Evolutionary conservation across 2,888 invertebrate species (phyloP).

Genomic region (Sarcophaga variegata): DNA sequence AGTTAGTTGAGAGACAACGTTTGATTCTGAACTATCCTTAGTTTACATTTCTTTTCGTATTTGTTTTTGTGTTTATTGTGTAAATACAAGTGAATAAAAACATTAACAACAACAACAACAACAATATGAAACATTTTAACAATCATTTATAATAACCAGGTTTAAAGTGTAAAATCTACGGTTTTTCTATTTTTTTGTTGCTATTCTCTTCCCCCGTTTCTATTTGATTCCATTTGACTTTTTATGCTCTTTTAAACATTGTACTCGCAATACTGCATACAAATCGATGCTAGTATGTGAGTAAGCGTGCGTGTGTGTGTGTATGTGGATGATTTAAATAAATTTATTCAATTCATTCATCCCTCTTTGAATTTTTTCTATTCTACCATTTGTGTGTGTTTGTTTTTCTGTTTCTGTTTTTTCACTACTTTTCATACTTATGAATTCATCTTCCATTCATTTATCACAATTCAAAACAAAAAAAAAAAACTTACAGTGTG

Average conservation of each 20-base stretch:
- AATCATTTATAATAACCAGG: slow-evolving; percentile 65
- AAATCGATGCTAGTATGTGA: too few relatives aligned
- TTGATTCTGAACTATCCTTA: slow-evolving; percentile 75
- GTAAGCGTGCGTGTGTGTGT: slow-evolving; percentile 56
- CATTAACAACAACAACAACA: slow-evolving; percentile 43
- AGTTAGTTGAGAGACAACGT: slow-evolving; percentile 77
- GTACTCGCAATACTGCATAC: neutral
- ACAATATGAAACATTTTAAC: slow-evolving; percentile 56
- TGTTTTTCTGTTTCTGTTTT: too few relatives aligned
- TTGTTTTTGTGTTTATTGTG: slow-evolving; percentile 72
- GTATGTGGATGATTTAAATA: slow-evolving; percentile 67
- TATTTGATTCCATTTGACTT: slow-evolving; percentile 77
- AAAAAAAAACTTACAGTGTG: slow-evolving; percentile 67
- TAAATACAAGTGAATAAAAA: slow-evolving; percentile 46
- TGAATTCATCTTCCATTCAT: slow-evolving; percentile 69
- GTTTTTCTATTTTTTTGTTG: slow-evolving; percentile 49
- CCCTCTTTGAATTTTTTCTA: slow-evolving; percentile 49
- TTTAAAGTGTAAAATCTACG: slow-evolving; percentile 19
- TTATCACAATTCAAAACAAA: slow-evolving; percentile 74
- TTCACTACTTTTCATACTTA: neutral
- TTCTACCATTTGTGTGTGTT: neutral
- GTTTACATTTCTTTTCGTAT: slow-evolving; percentile 63
- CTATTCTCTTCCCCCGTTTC: slow-evolving; percentile 14
- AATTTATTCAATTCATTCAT: slow-evolving; percentile 69
- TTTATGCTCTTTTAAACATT: slow-evolving; percentile 81